phyloP scores from a whole-genome alignment of 2,888 invertebrate species.

The Rambutsinella grinnellia region DNA sequence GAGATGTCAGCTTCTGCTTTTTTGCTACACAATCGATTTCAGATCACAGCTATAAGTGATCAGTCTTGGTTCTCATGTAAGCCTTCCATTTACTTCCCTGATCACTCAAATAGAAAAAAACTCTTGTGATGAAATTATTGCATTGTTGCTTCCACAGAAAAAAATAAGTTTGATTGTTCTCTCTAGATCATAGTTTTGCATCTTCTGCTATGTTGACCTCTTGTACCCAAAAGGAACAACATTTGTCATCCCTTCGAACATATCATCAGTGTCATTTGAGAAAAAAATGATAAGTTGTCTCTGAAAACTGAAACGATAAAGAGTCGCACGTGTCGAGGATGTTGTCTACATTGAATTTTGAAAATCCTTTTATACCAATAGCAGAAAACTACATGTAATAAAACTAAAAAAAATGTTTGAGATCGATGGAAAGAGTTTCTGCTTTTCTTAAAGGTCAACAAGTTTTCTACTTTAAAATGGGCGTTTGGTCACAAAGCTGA shows the following conservation, averaged over 20 bases:
- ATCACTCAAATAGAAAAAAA: neutral
- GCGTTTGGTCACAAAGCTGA: neutral
- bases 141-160: neutral
- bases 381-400: neutral
- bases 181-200: too few species aligned
- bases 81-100: neutral
- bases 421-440: slow-evolving; percentile 38
- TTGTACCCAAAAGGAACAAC: neutral
- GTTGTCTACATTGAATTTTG: neutral
- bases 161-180: neutral
- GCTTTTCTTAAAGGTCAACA: slow-evolving; percentile 32
- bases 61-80: slow-evolving; percentile 47
- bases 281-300: too few species aligned
- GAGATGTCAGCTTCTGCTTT: slow-evolving; percentile 19
- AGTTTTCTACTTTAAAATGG: slow-evolving; percentile 14
- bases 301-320: too few species aligned
- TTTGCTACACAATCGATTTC: slow-evolving; percentile 16
- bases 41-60: slow-evolving; percentile 52
- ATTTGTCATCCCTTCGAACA: neutral
- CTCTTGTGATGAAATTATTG: neutral
- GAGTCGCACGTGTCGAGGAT: too few species aligned
- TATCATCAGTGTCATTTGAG: neutral
- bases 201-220: too few species aligned
- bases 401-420: slow-evolving; percentile 25
- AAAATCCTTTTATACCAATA: neutral